A percentile compares a stretch with the other conserved stretches of the same genome.
These are phyloP conservation scores for Gibbula magus DNA, from an alignment of 2,888 invertebrate species.

Conservation along the genomic window DNA sequence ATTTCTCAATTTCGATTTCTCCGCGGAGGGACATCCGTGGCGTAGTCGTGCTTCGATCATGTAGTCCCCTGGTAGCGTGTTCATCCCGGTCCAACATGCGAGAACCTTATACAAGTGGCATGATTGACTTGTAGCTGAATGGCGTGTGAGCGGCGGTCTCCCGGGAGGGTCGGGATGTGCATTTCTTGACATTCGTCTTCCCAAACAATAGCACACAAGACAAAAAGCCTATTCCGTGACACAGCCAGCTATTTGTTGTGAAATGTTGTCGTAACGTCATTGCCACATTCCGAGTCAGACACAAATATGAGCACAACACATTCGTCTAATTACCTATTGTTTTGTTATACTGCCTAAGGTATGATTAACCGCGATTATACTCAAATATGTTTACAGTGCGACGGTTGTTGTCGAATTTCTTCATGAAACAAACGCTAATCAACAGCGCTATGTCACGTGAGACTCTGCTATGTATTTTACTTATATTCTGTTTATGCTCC, in stretches of 20 bases:
- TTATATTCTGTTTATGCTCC: no score
- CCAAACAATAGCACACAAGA: neutral
- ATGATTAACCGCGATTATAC: no score
- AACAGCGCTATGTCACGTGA: no score
- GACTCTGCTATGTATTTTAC: no score
- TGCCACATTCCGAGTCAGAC: neutral
- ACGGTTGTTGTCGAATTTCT: no score
- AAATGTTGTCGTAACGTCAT: neutral
- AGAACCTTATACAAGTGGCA: neutral
- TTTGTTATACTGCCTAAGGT: no score
- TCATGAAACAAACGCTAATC: no score
- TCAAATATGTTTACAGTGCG: no score
- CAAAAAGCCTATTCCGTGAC: neutral
- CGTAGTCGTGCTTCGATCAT: conserved; percentile 18
- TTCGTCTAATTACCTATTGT: no score
- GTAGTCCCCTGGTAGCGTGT: neutral
- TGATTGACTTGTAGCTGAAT: conserved; percentile 8
- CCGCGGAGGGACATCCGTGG: neutral
- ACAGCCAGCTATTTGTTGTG: neutral
- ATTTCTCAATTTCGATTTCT: conserved; percentile 13
- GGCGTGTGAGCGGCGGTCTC: neutral
- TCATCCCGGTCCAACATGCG: conserved; percentile 1
- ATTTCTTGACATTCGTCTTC: neutral
- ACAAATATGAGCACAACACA: neutral
- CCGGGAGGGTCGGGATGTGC: neutral